Percentiles rank a stretch among this genome's conserved stretches.
These are phyloP conservation scores for Pammene aurita DNA, from an alignment of 2,888 invertebrate species.

Conservation along the genomic window DNA sequence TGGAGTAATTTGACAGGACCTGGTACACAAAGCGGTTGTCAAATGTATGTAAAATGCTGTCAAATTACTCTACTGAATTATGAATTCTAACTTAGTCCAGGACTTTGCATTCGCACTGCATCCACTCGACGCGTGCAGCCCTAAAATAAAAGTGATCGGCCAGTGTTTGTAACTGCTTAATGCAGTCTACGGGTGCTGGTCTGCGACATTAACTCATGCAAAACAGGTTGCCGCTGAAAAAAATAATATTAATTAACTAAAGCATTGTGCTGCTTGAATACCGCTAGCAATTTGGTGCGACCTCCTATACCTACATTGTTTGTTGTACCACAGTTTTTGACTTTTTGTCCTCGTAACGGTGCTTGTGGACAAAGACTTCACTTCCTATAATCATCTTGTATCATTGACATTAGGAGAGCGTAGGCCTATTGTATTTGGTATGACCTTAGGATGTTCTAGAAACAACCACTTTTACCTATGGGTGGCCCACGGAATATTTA, in stretches of 20 bases:
- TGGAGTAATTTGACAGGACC: too few relatives aligned
- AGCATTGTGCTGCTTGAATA: constrained; percentile 51
- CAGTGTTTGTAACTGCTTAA: too few relatives aligned
- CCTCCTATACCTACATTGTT: constrained; percentile 52
- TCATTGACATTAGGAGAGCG: constrained; percentile 24
- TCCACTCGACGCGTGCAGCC: too few relatives aligned
- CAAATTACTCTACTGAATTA: too few relatives aligned
- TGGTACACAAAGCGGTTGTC: too few relatives aligned
- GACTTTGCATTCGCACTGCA: too few relatives aligned
- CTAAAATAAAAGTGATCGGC: too few relatives aligned
- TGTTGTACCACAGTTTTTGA: constrained; percentile 51
- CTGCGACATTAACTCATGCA: constrained; percentile 25
- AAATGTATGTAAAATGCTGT: too few relatives aligned
- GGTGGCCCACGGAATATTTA: too few relatives aligned
- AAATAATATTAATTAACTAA: constrained; percentile 33
- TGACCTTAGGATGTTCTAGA: background rate
- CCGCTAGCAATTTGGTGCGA: constrained; percentile 59
- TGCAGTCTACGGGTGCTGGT: background rate
- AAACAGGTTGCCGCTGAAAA: constrained; percentile 31
- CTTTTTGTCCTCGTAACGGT: constrained; percentile 59
- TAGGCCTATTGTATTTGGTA: constrained; percentile 11
- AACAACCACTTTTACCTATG: background rate
- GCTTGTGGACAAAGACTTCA: constrained; percentile 28
- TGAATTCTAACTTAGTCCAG: too few relatives aligned
- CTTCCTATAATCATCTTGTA: constrained; percentile 38